A percentile compares a stretch with the other conserved stretches of the same genome.
Conservation (phyloP, 2,797 vertebrate species). For the Ceryle rudis region DNA sequence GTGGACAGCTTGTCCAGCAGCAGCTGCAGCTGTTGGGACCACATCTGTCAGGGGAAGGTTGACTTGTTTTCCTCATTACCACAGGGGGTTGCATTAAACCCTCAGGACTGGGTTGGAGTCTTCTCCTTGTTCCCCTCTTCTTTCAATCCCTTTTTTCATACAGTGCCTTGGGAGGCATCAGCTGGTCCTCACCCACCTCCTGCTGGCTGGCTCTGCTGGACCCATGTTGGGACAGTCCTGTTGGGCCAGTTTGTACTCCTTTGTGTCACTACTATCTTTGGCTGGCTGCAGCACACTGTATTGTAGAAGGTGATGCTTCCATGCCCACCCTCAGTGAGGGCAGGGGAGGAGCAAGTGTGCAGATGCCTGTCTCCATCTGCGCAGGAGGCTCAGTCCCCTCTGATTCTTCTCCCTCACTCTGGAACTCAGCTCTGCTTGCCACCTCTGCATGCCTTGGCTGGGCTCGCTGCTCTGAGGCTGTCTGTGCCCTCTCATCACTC, state of each 20-base stretch:
- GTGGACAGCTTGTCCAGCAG: neutral
- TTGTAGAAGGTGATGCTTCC: neutral
- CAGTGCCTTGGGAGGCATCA: neutral
- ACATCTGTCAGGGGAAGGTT: neutral
- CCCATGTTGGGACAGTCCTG: fast-evolving
- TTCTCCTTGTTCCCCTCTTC: neutral
- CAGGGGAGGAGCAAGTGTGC: neutral
- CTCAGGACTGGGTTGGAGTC: neutral
- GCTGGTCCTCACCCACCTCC: neutral
- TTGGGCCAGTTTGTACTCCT: no score
- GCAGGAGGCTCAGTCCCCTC: neutral
- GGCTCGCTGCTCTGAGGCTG: neutral
- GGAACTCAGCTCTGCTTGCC: neutral
- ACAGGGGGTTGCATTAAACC: neutral
- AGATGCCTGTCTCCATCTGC: neutral
- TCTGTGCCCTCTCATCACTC: fast-evolving
- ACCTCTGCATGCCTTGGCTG: neutral
- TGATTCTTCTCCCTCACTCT: neutral
- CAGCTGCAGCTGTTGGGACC: neutral
- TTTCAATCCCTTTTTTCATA: neutral
- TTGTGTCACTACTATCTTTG: no score
- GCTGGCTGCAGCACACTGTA: no score
- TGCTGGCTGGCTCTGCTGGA: neutral
- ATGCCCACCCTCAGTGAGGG: neutral
- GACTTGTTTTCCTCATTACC: no score